Percentiles rank a stretch among this genome's conserved stretches.
These are phyloP conservation scores for Amblyopsis rosae DNA, from an alignment of 2,113 vertebrate species.

Conservation along the genomic window DNA sequence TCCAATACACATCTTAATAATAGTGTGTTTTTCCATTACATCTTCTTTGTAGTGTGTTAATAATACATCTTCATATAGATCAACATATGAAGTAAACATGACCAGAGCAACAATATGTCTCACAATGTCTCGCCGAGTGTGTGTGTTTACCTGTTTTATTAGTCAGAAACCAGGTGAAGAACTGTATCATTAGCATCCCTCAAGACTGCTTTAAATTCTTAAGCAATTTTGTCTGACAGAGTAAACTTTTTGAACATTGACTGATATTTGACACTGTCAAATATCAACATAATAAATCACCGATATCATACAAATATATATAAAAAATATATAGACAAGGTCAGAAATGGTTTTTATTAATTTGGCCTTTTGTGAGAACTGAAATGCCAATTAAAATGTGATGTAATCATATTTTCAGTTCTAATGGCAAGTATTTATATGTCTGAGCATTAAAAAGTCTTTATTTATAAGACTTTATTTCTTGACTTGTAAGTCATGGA, in stretches of 20 bases:
- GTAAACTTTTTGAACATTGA: too few species aligned
- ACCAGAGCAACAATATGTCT: constrained; percentile 45
- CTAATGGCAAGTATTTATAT: not conserved
- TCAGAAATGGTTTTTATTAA: constrained; percentile 2
- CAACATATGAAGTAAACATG: constrained; percentile 37
- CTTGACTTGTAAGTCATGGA: too few species aligned
- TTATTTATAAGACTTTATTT: too few species aligned
- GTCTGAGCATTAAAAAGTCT: not conserved
- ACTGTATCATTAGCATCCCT: too few species aligned
- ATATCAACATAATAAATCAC: too few species aligned
- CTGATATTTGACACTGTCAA: too few species aligned
- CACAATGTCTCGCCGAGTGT: constrained; percentile 29
- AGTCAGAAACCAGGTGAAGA: too few species aligned
- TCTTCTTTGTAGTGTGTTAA: constrained; percentile 16
- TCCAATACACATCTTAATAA: constrained; percentile 35
- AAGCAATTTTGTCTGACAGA: too few species aligned
- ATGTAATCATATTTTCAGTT: constrained; percentile 16
- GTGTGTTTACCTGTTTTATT: constrained; percentile 7
- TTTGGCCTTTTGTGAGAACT: not conserved
- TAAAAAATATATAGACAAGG: not conserved
- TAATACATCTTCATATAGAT: too few species aligned
- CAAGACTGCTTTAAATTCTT: too few species aligned
- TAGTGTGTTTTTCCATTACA: constrained; percentile 23
- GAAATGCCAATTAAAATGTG: not conserved
- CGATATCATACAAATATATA: too few species aligned